phyloP scores from a whole-genome alignment of 2,888 invertebrate species.

The Lasioglossum pauxillum region DNA sequence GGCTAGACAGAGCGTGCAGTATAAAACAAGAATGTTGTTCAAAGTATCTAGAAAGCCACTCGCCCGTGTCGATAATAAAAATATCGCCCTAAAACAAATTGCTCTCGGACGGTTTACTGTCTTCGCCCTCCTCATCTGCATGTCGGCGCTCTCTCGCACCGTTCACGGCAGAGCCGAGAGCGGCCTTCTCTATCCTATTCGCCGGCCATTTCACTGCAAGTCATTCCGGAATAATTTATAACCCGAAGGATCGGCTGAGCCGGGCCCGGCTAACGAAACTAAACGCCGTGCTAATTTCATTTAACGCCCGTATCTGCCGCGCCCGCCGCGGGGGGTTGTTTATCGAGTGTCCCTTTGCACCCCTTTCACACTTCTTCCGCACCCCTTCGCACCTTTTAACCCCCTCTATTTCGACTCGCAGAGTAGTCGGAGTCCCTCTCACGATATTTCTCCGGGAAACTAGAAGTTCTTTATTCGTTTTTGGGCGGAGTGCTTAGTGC shows the following conservation, averaged over 20 bases:
- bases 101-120: slow-evolving; percentile 50
- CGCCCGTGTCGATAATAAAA: slow-evolving; percentile 44
- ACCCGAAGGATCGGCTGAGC: slow-evolving; percentile 80
- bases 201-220: slow-evolving; percentile 74
- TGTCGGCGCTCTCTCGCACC: not conserved
- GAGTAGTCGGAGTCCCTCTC: slow-evolving; percentile 9
- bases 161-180: not conserved
- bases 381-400: not conserved
- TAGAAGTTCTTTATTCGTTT: slow-evolving; percentile 61
- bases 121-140: slow-evolving; percentile 39
- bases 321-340: slow-evolving; percentile 77
- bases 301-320: slow-evolving; percentile 78
- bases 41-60: slow-evolving; percentile 13
- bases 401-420: not conserved
- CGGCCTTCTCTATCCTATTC: slow-evolving; percentile 28
- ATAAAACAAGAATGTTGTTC: not conserved
- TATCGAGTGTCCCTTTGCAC: slow-evolving; percentile 68
- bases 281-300: slow-evolving; percentile 83
- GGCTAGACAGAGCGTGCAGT: not conserved
- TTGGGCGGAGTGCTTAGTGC: slow-evolving; percentile 65
- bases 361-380: not conserved
- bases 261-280: slow-evolving; percentile 79
- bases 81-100: slow-evolving; percentile 54
- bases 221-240: slow-evolving; percentile 83
- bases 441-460: slow-evolving; percentile 17